These are phyloP conservation scores for Sinocyclocheilus anophthalmus DNA, from an alignment of 2,113 vertebrate species.

Conservation along the genomic window DNA sequence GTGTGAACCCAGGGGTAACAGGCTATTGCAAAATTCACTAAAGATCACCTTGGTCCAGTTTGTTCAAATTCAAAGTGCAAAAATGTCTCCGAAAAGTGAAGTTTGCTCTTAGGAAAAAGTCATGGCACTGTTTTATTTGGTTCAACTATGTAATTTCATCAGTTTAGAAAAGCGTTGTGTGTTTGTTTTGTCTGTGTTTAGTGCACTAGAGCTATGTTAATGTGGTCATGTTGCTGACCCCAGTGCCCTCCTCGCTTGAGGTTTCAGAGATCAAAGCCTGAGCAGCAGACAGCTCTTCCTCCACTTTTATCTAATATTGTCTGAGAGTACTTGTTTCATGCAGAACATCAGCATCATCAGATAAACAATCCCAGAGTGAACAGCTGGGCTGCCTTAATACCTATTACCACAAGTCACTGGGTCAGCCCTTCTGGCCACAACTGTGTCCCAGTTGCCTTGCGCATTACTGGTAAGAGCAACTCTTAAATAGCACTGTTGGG, in stretches of 20 bases:
- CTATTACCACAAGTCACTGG: conserved; percentile 43
- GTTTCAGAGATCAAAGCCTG: conserved; percentile 33
- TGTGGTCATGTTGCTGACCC: conserved; percentile 10
- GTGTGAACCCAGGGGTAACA: not conserved
- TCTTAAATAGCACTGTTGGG: no score
- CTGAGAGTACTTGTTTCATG: conserved; percentile 23
- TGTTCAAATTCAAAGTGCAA: not conserved
- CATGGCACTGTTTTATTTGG: not conserved
- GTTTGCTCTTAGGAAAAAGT: not conserved
- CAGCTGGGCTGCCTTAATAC: conserved; percentile 43
- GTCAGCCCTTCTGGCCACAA: conserved; percentile 36
- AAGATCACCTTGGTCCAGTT: not conserved
- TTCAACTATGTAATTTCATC: not conserved
- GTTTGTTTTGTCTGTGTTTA: not conserved
- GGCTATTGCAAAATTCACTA: not conserved
- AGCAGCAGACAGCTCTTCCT: not conserved
- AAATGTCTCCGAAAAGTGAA: not conserved
- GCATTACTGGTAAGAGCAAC: not conserved
- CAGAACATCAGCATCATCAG: conserved; percentile 28
- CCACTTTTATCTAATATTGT: conserved; percentile 39
- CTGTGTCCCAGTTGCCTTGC: conserved; percentile 26
- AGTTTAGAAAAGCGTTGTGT: not conserved
- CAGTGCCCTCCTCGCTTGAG: not conserved
- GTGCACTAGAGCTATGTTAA: conserved; percentile 10
- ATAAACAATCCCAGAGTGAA: conserved; percentile 47